Conservation (phyloP, 2,113 vertebrate genomes). For the Heliornis fulica region DNA sequence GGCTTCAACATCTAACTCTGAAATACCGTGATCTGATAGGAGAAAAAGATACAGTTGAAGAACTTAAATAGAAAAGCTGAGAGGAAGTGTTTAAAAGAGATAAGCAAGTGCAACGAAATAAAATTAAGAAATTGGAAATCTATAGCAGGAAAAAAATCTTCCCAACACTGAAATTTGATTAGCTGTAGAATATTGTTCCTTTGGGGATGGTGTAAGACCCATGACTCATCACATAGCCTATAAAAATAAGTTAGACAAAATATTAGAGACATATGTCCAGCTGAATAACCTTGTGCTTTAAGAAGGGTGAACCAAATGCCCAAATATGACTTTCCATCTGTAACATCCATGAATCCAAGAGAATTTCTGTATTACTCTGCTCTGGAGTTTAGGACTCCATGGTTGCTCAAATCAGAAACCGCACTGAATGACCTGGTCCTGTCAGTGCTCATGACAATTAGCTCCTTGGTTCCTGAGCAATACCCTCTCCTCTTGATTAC, state of each 20-base stretch:
- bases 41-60: not conserved
- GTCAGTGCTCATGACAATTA: not conserved
- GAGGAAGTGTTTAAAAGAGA: not conserved
- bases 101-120: not conserved
- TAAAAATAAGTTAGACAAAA: conserved; percentile 10
- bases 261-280: not conserved
- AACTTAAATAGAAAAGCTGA: not conserved
- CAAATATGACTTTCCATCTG: not conserved
- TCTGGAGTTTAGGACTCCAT: not conserved
- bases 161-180: not conserved
- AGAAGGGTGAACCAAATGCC: not conserved
- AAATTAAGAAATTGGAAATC: not conserved
- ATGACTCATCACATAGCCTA: not conserved
- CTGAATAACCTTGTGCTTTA: not conserved
- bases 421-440: not conserved
- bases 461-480: not conserved
- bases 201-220: not conserved
- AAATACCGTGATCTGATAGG: not conserved
- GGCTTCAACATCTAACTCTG: not conserved
- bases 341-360: not conserved
- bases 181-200: not conserved
- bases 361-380: not conserved
- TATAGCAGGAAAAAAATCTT: not conserved
- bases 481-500: not conserved
- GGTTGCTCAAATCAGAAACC: not conserved